Evolutionary conservation across 2,888 invertebrate genomes (phyloP), one percentile per base, ranked within the genome.

Genomic region (Synergus umbraculus): DNA sequence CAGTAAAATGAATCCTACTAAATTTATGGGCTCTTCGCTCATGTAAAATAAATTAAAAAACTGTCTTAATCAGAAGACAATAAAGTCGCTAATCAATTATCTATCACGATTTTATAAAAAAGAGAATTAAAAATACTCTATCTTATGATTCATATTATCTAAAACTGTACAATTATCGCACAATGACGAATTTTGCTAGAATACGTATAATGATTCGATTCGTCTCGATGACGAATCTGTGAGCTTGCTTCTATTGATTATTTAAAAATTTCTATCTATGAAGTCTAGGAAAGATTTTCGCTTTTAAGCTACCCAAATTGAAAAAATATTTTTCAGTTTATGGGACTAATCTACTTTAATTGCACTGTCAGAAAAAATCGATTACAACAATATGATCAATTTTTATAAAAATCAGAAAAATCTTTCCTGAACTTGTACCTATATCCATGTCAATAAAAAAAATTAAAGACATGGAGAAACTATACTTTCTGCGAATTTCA

Each of bases 131-230:
- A 63, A 63, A 12, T 12, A 63, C 29, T 29, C 29, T 12, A 63
- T 29, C 22, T 63, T 12, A 10, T 29, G 60, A 63, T 63, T 63
- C 4, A 29, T 1, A 22, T 63, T 29, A 63, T 29, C 60, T 66
- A 66, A 43, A 43, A 66, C 15, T 66, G 41, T 43, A 66, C 43
- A 66, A 66, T 41, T 66, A 3, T 66, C 43, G 43, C 29, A 65
- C 37, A n/a, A 12, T 13, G 37, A 66, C 43, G 66, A n/a, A 66
- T 43, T 41, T 66, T 43, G 2, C 66, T 66, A 66, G 9, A 66
- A 65, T 65, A 65, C 64, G 41, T 10, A 66, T 66, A 18, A 66
- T 41, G 9, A 66, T 66, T 43, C n/a, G 37, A 43, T 66, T 63
- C 60, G 12, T 22, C 60, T 12, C 13, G 12, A 12, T 22, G 60